A percentile compares a stretch with the other conserved stretches of the same genome.
Evolutionary conservation across 2,113 vertebrate species (phyloP).

Genomic region (Proteles cristata): DNA sequence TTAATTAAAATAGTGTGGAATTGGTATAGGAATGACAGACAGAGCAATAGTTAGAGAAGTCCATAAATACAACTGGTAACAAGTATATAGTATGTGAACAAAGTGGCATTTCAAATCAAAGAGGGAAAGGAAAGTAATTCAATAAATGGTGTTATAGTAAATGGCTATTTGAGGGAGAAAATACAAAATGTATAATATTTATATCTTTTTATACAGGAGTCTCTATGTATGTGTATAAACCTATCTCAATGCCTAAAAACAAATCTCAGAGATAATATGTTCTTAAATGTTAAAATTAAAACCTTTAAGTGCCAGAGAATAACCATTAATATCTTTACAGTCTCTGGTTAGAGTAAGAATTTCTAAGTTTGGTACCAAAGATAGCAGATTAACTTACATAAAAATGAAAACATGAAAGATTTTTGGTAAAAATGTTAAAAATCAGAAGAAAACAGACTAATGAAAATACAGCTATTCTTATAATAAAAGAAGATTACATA

Average conservation of each 20-base stretch:
- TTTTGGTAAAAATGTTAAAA: not conserved
- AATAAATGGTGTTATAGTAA: not conserved
- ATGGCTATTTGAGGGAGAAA: not conserved
- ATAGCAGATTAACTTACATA: constrained; percentile 13
- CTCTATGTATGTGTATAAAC: not conserved
- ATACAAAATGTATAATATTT: not conserved
- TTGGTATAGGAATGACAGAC: not conserved
- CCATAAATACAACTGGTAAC: not conserved
- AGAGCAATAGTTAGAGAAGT: not conserved
- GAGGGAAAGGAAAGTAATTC: not conserved
- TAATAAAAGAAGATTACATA: not conserved
- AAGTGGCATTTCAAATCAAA: not conserved
- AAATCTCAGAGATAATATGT: not conserved
- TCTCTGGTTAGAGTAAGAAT: not conserved
- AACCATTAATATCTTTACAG: not conserved
- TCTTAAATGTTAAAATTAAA: constrained; percentile 27
- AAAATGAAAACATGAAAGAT: not conserved
- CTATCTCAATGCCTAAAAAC: not conserved
- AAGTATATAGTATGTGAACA: not conserved
- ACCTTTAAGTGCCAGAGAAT: not conserved
- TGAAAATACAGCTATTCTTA: not conserved
- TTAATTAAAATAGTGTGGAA: not conserved
- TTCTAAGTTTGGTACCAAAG: constrained; percentile 4
- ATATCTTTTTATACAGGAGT: not conserved
- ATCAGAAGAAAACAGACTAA: not conserved